phyloP scores from a whole-genome alignment of 1,140 invertebrate genomes.

The Coptotermes formosanus region DNA sequence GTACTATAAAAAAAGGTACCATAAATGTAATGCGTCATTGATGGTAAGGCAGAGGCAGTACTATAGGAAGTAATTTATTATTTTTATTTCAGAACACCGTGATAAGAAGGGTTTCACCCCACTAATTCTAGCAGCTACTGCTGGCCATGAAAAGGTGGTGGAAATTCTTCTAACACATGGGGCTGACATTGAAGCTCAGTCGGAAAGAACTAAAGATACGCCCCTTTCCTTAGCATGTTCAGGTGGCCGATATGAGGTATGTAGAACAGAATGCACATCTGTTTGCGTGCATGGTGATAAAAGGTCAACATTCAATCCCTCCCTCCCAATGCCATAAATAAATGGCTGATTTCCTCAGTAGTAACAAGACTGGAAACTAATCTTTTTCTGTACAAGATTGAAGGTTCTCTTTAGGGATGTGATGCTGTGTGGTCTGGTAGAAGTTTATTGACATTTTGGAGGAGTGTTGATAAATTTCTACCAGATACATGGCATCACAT shows the following conservation, averaged over 20 bases:
- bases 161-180: slow-evolving; percentile 89
- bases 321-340: too few species aligned
- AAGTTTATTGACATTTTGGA: too few species aligned
- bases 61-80: not conserved
- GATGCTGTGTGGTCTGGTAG: too few species aligned
- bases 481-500: too few species aligned
- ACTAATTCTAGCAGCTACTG: slow-evolving; percentile 93
- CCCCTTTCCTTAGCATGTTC: slow-evolving; percentile 96
- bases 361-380: too few species aligned
- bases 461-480: too few species aligned
- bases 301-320: too few species aligned
- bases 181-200: slow-evolving; percentile 96
- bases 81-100: slow-evolving; percentile 72
- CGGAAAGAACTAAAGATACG: slow-evolving; percentile 98
- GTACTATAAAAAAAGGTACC: not conserved
- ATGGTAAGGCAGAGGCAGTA: not conserved
- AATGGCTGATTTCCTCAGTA: too few species aligned
- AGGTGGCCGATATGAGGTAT: slow-evolving; percentile 87
- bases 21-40: not conserved
- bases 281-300: too few species aligned
- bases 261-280: not conserved
- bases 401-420: too few species aligned
- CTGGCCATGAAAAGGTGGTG: slow-evolving; percentile 92
- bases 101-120: slow-evolving; percentile 99
- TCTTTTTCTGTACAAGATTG: too few species aligned